A percentile compares a stretch with the other conserved stretches of the same genome.
Conservation (phyloP, 2,113 vertebrate genomes). For the Vanacampus margaritifer region DNA sequence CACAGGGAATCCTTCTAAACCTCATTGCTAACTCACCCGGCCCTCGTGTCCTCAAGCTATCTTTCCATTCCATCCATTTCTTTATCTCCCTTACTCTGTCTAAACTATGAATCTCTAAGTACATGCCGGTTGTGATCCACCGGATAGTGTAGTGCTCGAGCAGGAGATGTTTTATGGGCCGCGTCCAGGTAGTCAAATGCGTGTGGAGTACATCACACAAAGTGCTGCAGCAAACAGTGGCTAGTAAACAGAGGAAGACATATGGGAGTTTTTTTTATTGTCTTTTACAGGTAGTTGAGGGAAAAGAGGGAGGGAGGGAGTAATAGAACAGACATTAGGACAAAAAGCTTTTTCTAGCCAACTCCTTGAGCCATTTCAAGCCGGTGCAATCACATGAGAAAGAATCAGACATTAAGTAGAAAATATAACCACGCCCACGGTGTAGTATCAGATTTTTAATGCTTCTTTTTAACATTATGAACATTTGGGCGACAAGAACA, state of each 20-base stretch:
- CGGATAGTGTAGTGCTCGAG: slow-evolving; percentile 18
- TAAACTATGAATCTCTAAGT: slow-evolving; percentile 16
- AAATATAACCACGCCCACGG: too few relatives aligned
- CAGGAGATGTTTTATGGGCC: slow-evolving; percentile 49
- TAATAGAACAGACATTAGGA: slow-evolving; percentile 49
- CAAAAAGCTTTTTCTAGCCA: slow-evolving; percentile 42
- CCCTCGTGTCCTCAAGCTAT: not conserved
- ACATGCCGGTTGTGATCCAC: slow-evolving; percentile 34
- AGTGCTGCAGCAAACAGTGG: slow-evolving; percentile 53
- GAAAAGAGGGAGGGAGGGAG: slow-evolving; percentile 23
- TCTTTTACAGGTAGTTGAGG: slow-evolving; percentile 31
- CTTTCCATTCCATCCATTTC: slow-evolving; percentile 11
- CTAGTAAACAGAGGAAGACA: slow-evolving; percentile 46
- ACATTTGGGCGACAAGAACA: too few relatives aligned
- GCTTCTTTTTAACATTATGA: too few relatives aligned
- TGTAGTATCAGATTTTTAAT: too few relatives aligned
- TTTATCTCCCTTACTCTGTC: slow-evolving; percentile 2
- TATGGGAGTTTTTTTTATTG: slow-evolving; percentile 25
- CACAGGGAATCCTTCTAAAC: slow-evolving; percentile 3
- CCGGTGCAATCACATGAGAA: too few relatives aligned
- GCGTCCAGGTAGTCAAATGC: slow-evolving; percentile 48
- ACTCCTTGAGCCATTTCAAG: slow-evolving; percentile 30
- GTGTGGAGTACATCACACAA: slow-evolving; percentile 50
- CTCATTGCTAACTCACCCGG: slow-evolving; percentile 16
- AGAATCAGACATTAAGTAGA: too few relatives aligned